These are phyloP conservation scores for Labroides dimidiatus DNA, from an alignment of 2,797 vertebrate species.

Conservation along the genomic window DNA sequence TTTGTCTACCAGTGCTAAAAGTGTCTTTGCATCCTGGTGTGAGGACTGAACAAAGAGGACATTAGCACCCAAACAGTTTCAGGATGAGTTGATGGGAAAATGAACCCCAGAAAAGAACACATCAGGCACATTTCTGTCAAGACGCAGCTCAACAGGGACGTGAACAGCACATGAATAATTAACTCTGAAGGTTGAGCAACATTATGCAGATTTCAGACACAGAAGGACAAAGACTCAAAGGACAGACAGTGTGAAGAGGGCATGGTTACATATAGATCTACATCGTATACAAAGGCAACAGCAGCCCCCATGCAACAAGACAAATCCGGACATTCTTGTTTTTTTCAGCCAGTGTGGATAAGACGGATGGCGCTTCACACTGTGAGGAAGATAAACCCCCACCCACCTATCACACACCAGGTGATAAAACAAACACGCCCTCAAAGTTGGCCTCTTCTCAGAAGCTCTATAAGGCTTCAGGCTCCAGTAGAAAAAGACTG, in stretches of 20 bases:
- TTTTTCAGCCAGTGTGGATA: conserved; percentile 27
- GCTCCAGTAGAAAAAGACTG: conserved; percentile 62
- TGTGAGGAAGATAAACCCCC: conserved; percentile 20
- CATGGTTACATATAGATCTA: conserved; percentile 59
- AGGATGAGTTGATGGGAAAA: conserved; percentile 21
- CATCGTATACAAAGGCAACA: conserved; percentile 73
- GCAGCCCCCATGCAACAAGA: conserved; percentile 77
- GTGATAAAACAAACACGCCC: conserved; percentile 56
- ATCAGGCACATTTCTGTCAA: conserved; percentile 50
- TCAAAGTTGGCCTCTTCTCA: conserved; percentile 59
- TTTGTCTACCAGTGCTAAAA: conserved; percentile 36
- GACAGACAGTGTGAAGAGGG: conserved; percentile 26
- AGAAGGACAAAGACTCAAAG: conserved; percentile 48
- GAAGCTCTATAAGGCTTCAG: conserved; percentile 79
- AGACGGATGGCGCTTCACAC: conserved; percentile 12
- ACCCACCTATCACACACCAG: conserved; percentile 29
- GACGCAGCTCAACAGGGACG: conserved; percentile 45
- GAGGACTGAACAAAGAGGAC: conserved; percentile 22
- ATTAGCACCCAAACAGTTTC: conserved; percentile 23
- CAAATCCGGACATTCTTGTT: conserved; percentile 48
- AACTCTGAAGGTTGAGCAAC: conserved; percentile 47
- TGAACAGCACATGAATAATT: conserved; percentile 60
- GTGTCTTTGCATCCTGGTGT: conserved; percentile 17
- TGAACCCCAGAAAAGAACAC: conserved; percentile 30
- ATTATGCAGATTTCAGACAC: conserved; percentile 70